These are phyloP conservation scores for Xyrauchen texanus DNA, from an alignment of 2,113 vertebrate genomes.

Conservation along the genomic window DNA sequence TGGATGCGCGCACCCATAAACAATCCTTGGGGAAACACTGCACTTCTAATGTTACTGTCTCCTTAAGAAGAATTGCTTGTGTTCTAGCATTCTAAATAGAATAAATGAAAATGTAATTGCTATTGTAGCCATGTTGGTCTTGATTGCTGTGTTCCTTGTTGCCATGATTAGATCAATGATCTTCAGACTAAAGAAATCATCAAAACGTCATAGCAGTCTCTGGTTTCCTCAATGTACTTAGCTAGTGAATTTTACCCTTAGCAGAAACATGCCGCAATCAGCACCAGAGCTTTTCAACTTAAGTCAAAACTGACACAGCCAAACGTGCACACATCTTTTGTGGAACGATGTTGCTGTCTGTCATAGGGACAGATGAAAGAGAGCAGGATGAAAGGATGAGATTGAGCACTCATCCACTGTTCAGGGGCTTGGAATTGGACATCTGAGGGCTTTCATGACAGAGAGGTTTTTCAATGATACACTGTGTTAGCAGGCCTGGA, in stretches of 20 bases:
- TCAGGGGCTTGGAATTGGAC: constrained; percentile 31
- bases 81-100: too few relatives aligned
- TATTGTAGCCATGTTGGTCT: too few relatives aligned
- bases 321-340: constrained; percentile 23
- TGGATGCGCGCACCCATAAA: too few relatives aligned
- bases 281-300: constrained; percentile 16
- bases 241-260: not conserved
- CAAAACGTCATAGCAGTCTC: too few relatives aligned
- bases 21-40: too few relatives aligned
- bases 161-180: constrained; percentile 9
- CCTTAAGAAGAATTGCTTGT: too few relatives aligned
- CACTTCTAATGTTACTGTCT: too few relatives aligned
- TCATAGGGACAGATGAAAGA: constrained; percentile 52
- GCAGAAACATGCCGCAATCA: constrained; percentile 19
- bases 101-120: too few relatives aligned
- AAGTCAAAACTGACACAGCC: not conserved
- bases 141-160: constrained; percentile 6
- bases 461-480: constrained; percentile 42
- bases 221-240: not conserved
- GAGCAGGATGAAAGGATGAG: constrained; percentile 54
- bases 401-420: constrained; percentile 41
- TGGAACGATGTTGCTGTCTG: constrained; percentile 21
- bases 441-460: constrained; percentile 44
- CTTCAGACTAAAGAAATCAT: not conserved
- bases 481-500: constrained; percentile 28